These are phyloP conservation scores for Ginglymostoma cirratum DNA, from an alignment of 2,113 vertebrate genomes.

Conservation along the genomic window DNA sequence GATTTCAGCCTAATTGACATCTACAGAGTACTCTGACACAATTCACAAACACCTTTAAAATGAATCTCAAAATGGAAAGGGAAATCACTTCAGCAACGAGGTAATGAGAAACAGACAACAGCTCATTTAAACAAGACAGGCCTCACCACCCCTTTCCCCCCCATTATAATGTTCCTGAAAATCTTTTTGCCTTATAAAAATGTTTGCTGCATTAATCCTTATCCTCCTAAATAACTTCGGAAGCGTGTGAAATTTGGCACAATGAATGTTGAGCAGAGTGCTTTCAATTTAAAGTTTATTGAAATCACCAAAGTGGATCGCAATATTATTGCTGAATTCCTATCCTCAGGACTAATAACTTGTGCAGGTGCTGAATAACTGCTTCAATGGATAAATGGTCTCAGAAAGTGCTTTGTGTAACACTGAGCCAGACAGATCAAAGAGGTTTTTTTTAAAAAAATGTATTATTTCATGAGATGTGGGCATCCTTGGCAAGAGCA, in stretches of 20 bases:
- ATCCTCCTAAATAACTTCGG: neutral
- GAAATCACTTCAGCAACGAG: constrained; percentile 5
- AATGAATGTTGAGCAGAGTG: neutral
- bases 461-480: too few relatives aligned
- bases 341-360: neutral
- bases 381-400: neutral
- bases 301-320: neutral
- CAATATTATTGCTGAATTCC: constrained; percentile 4
- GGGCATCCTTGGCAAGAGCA: too few relatives aligned
- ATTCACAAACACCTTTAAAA: constrained; percentile 37
- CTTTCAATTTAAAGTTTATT: constrained; percentile 17
- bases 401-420: neutral
- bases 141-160: neutral
- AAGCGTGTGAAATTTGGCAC: constrained; percentile 22
- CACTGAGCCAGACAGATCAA: neutral
- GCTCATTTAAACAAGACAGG: constrained; percentile 30
- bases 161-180: neutral
- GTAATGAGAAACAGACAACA: constrained; percentile 35
- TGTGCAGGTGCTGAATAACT: neutral
- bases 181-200: neutral
- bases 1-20: constrained; percentile 30
- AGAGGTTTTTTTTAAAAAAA: too few relatives aligned
- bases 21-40: constrained; percentile 23
- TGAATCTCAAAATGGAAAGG: constrained; percentile 36
- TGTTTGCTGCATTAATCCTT: constrained; percentile 12